These are phyloP conservation scores for Stegostoma tigrinum DNA, from an alignment of 2,113 vertebrate genomes.

Conservation along the genomic window DNA sequence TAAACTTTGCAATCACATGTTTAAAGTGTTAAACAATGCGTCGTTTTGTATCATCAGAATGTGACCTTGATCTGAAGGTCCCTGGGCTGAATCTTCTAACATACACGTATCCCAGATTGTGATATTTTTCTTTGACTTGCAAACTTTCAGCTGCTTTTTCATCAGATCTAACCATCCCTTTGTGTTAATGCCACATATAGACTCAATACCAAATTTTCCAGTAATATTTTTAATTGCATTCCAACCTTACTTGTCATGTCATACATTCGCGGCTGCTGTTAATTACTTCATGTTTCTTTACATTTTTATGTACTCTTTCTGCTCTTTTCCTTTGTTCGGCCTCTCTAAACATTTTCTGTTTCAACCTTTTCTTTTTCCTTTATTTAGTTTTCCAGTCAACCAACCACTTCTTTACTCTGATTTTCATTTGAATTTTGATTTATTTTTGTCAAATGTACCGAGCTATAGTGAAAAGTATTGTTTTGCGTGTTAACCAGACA, in stretches of 20 bases:
- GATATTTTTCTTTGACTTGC: neutral
- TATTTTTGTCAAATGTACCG: no score
- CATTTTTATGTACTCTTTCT: neutral
- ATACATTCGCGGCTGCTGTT: neutral
- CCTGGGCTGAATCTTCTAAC: no score
- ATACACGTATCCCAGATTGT: neutral
- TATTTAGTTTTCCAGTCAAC: neutral
- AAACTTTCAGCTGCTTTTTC: neutral
- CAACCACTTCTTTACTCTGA: neutral
- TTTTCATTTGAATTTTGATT: no score
- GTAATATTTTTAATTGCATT: neutral
- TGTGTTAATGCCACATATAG: neutral
- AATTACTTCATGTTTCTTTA: neutral
- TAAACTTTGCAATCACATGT: neutral
- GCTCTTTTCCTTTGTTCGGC: neutral
- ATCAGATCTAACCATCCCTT: neutral
- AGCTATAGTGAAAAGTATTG: no score
- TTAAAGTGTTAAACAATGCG: neutral
- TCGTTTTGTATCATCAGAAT: neutral
- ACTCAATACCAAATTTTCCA: no score
- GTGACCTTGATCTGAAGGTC: neutral
- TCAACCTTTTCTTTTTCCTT: neutral
- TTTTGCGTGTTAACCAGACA: no score
- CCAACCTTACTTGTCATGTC: neutral
- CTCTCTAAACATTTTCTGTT: neutral